These are phyloP conservation scores for Epistrophe eligans DNA, from an alignment of 2,888 invertebrate genomes.

Conservation along the genomic window DNA sequence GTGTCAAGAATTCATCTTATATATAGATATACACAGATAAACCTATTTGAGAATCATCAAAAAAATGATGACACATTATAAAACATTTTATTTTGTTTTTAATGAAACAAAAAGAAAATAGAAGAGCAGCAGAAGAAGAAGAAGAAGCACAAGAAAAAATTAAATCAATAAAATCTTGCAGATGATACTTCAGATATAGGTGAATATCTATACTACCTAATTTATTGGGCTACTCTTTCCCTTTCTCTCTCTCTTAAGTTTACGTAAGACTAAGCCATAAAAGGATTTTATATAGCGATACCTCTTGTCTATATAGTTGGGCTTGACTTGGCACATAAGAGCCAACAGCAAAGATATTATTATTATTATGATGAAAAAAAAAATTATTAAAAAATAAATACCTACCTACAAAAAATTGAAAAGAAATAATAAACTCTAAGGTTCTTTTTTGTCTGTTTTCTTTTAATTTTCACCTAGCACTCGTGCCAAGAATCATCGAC, in stretches of 20 bases:
- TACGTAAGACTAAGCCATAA: constrained; percentile 61
- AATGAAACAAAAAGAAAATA: not conserved
- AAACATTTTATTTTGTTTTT: not conserved
- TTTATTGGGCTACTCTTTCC: constrained; percentile 1
- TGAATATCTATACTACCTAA: not conserved
- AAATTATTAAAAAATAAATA: constrained; percentile 34
- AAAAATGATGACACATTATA: constrained; percentile 28
- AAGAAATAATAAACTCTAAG: constrained; percentile 60
- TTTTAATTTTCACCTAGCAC: constrained; percentile 62
- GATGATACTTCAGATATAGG: constrained; percentile 44
- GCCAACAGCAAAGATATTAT: constrained; percentile 20
- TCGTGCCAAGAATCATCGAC: constrained; percentile 73
- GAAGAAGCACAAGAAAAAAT: not conserved
- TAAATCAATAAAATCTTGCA: constrained; percentile 62
- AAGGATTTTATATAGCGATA: constrained; percentile 17
- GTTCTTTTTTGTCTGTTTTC: constrained; percentile 27
- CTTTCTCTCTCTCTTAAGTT: constrained; percentile 11
- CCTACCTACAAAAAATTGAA: constrained; percentile 26
- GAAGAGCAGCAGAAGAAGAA: too few species aligned
- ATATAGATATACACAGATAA: not conserved
- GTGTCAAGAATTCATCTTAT: constrained; percentile 27
- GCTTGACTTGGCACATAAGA: constrained; percentile 37
- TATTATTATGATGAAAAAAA: constrained; percentile 13
- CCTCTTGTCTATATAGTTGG: not conserved
- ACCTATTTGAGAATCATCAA: constrained; percentile 8